A percentile compares a stretch with the other conserved stretches of the same genome.
Evolutionary conservation across 2,888 invertebrate species (phyloP).

Genomic region (Panopea generosa): DNA sequence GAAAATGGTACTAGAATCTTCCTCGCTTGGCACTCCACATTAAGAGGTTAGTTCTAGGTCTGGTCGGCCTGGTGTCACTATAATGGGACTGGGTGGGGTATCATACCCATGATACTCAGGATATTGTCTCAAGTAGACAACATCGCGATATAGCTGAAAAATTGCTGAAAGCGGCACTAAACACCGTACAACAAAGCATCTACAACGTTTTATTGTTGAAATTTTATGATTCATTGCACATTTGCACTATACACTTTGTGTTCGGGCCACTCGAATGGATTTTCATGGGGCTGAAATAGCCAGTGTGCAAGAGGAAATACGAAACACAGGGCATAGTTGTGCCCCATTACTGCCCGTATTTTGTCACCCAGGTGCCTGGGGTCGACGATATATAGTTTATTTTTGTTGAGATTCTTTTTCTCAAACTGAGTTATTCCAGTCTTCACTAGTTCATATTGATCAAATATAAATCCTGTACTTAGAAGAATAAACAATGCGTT

Average conservation of each 20-base stretch:
- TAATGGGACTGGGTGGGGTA: too few relatives aligned
- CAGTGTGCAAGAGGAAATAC: constrained; percentile 39
- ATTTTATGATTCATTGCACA: too few relatives aligned
- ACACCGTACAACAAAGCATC: too few relatives aligned
- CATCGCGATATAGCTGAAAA: too few relatives aligned
- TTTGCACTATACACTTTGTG: constrained; percentile 33
- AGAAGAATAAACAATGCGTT: constrained; percentile 48
- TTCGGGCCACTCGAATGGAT: constrained; percentile 55
- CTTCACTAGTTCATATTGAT: constrained; percentile 29
- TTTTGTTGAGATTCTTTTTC: constrained; percentile 30
- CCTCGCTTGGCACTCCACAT: too few relatives aligned
- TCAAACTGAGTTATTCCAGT: constrained; percentile 54
- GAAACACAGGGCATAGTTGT: constrained; percentile 34
- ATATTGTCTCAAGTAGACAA: too few relatives aligned
- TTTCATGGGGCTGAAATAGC: constrained; percentile 41
- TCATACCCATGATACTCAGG: too few relatives aligned
- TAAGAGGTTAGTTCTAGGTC: too few relatives aligned
- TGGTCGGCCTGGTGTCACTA: too few relatives aligned
- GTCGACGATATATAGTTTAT: constrained; percentile 38
- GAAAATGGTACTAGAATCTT: too few relatives aligned
- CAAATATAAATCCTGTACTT: constrained; percentile 39
- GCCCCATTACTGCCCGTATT: constrained; percentile 46
- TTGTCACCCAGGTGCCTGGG: constrained; percentile 34
- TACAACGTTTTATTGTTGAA: too few relatives aligned
- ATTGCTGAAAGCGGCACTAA: too few relatives aligned